These are phyloP conservation scores for Heptascelio sp. DNA, from an alignment of 2,888 invertebrate species.

Conservation along the genomic window DNA sequence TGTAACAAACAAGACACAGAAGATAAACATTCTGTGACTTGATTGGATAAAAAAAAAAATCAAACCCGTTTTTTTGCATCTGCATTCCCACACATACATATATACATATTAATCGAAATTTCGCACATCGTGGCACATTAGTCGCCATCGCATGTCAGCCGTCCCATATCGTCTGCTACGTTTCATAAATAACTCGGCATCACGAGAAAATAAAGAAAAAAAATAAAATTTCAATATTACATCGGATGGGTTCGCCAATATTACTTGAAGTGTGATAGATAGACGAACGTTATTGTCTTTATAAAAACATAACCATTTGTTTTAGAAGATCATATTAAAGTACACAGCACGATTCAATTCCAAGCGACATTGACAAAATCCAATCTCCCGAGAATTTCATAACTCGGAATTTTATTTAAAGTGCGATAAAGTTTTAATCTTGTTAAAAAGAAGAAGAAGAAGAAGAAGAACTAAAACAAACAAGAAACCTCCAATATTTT, in stretches of 20 bases:
- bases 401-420: constrained; percentile 40
- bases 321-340: constrained; percentile 79
- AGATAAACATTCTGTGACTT: too few species aligned
- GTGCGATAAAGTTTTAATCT: constrained; percentile 35
- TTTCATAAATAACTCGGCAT: constrained; percentile 84
- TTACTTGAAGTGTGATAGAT: constrained; percentile 83
- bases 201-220: constrained; percentile 77
- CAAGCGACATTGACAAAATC: constrained; percentile 60
- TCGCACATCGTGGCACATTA: constrained; percentile 78
- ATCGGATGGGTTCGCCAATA: constrained; percentile 82
- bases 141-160: constrained; percentile 75
- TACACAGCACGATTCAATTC: constrained; percentile 65
- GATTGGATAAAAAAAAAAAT: too few species aligned
- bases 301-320: constrained; percentile 83
- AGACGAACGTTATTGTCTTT: constrained; percentile 84
- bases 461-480: too few species aligned
- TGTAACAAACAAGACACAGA: too few species aligned
- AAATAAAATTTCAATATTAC: constrained; percentile 84
- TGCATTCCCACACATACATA: too few species aligned
- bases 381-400: constrained; percentile 57
- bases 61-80: too few species aligned
- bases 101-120: constrained; percentile 65
- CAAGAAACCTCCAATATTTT: neutral
- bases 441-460: constrained; percentile 23
- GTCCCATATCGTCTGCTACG: constrained; percentile 79